Evolutionary conservation across 2,888 invertebrate species (phyloP).

Genomic region (Andrena trimmerana): DNA sequence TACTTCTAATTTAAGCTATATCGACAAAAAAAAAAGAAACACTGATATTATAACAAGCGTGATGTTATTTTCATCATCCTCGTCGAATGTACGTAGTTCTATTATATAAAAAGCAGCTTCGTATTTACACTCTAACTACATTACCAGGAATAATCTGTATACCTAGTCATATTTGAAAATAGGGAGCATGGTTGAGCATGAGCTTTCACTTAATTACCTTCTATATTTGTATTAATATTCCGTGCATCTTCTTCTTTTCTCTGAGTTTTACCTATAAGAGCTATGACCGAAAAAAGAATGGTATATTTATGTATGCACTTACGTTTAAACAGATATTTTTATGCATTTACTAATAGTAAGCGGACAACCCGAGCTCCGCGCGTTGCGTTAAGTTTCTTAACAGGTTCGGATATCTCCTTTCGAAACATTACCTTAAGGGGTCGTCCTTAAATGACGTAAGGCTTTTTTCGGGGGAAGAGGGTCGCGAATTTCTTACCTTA

Average conservation of each 20-base stretch:
- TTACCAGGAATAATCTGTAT: constrained; percentile 57
- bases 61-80: constrained; percentile 36
- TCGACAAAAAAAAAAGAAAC: not conserved
- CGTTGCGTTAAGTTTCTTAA: constrained; percentile 21
- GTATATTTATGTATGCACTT: constrained; percentile 52
- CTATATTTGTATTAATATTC: constrained; percentile 46
- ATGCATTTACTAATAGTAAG: constrained; percentile 31
- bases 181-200: constrained; percentile 48
- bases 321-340: constrained; percentile 40
- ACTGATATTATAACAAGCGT: not conserved
- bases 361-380: constrained; percentile 32
- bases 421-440: constrained; percentile 17
- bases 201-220: constrained; percentile 33
- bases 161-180: constrained; percentile 66
- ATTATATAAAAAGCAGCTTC: constrained; percentile 42
- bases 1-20: constrained; percentile 21
- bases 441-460: no score
- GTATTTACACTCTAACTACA: constrained; percentile 55
- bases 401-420: constrained; percentile 3
- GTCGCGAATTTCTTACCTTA: no score
- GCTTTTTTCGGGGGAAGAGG: no score
- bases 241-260: constrained; percentile 28
- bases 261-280: constrained; percentile 40
- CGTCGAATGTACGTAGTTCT: constrained; percentile 36
- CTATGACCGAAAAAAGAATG: constrained; percentile 35